Conservation (phyloP, 2,888 invertebrate genomes). For the Spodoptera picta region DNA sequence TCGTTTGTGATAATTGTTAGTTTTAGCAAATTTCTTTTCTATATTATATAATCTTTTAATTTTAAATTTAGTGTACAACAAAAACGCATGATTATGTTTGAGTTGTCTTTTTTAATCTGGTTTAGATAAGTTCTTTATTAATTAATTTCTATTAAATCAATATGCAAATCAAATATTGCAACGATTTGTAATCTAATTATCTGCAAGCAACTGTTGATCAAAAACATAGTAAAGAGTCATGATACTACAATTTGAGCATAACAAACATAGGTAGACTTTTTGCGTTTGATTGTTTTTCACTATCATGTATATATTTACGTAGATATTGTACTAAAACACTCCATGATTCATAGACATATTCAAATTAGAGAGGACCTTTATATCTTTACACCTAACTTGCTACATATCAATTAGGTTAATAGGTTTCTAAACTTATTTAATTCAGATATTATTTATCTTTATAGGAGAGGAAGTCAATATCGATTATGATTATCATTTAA, state of each 20-base stretch:
- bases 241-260: conserved; percentile 19
- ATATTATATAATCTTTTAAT: too few relatives aligned
- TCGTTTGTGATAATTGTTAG: too few relatives aligned
- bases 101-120: too few relatives aligned
- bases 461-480: conserved; percentile 15
- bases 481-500: conserved; percentile 1
- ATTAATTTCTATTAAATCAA: too few relatives aligned
- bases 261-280: conserved; percentile 30
- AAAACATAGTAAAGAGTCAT: conserved; percentile 2
- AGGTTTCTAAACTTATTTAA: conserved; percentile 11
- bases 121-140: too few relatives aligned
- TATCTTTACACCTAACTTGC: conserved; percentile 25
- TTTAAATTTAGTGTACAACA: too few relatives aligned
- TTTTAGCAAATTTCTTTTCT: too few relatives aligned
- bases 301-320: conserved; percentile 17
- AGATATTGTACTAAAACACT: conserved; percentile 17
- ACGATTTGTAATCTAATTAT: too few relatives aligned
- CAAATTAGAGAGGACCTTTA: background rate
- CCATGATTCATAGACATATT: conserved; percentile 31
- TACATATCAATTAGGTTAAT: conserved; percentile 12
- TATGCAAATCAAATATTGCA: too few relatives aligned
- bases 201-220: conserved; percentile 1
- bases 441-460: conserved; percentile 9
- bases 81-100: too few relatives aligned
- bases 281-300: conserved; percentile 43